These are phyloP conservation scores for Heliothis subflexa DNA, from an alignment of 1,140 invertebrate species.

Conservation along the genomic window DNA sequence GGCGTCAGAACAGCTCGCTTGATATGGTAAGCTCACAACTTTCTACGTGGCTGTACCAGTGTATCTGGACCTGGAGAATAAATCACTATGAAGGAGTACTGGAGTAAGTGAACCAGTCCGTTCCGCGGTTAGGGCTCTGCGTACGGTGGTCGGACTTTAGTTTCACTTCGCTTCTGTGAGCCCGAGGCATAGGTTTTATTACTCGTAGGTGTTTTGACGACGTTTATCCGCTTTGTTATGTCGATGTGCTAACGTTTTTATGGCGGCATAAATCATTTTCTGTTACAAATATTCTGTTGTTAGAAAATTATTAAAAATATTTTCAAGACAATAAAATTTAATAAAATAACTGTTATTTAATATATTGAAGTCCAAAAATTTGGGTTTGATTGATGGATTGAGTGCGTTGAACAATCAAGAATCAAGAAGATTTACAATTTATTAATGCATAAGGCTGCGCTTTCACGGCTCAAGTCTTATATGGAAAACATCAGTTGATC, in stretches of 20 bases:
- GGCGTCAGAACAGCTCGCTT: constrained; percentile 58
- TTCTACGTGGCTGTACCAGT: constrained; percentile 65
- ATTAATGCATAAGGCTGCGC: too few relatives aligned
- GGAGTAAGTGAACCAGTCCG: constrained; percentile 46
- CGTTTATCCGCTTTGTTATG: constrained; percentile 56
- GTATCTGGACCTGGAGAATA: constrained; percentile 55
- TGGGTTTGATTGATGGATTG: constrained; percentile 10
- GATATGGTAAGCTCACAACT: constrained; percentile 69
- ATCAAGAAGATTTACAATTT: not conserved
- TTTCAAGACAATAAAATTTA: constrained; percentile 24
- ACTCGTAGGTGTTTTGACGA: constrained; percentile 64
- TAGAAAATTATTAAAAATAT: constrained; percentile 39
- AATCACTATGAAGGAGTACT: not conserved
- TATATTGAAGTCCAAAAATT: not conserved
- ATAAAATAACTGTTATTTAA: not conserved
- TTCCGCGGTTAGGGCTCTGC: constrained; percentile 55
- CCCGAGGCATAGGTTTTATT: constrained; percentile 68
- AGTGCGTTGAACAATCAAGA: not conserved
- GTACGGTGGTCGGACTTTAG: constrained; percentile 57
- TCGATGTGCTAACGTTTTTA: constrained; percentile 64
- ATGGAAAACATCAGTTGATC: constrained; percentile 10
- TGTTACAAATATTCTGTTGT: constrained; percentile 38
- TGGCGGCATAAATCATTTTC: constrained; percentile 57
- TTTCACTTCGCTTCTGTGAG: constrained; percentile 75
- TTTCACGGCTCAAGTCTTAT: not conserved